These are phyloP conservation scores for Cephalopterus ornatus DNA, from an alignment of 2,113 vertebrate species.

Conservation along the genomic window DNA sequence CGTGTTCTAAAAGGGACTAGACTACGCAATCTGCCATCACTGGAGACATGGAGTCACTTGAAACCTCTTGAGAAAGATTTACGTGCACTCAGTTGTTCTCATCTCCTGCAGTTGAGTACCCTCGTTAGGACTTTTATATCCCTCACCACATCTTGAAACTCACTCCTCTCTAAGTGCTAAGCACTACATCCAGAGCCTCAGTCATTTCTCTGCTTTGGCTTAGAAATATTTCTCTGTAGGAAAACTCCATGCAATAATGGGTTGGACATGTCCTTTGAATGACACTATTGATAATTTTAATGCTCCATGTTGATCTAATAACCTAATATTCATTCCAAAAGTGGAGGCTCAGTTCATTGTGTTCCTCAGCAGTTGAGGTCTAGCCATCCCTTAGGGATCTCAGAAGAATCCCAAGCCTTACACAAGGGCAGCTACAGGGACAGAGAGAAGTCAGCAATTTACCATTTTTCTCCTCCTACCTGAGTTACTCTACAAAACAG, in stretches of 20 bases:
- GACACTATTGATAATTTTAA: background rate
- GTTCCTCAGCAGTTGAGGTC: accelerated
- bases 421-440: accelerated
- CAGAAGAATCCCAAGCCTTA: background rate
- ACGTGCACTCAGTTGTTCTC: background rate
- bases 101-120: background rate
- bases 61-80: background rate
- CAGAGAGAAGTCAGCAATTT: accelerated
- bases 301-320: background rate
- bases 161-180: background rate
- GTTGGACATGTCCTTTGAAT: background rate
- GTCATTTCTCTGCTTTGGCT: background rate
- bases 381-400: background rate
- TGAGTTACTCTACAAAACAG: background rate
- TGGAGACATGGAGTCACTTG: background rate
- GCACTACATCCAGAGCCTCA: background rate
- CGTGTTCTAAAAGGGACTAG: background rate
- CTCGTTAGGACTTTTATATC: background rate
- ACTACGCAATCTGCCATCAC: background rate
- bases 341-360: background rate
- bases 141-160: background rate
- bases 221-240: background rate
- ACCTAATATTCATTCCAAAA: background rate
- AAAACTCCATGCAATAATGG: background rate
- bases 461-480: background rate